Conservation (phyloP, 2,797 vertebrate genomes). For the Manis javanica region DNA sequence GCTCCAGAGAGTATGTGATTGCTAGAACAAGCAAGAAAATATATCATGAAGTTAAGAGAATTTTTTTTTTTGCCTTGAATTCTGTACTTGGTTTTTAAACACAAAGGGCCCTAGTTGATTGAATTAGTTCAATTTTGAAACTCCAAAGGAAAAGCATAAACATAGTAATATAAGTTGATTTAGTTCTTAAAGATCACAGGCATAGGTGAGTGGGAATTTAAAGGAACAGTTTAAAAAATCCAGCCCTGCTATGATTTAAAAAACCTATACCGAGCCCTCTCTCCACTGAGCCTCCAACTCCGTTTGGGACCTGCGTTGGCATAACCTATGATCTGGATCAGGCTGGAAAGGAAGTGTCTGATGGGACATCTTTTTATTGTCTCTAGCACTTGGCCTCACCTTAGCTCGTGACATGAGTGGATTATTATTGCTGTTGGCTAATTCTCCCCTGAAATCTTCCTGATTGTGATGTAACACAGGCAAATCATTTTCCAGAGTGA, state of each 20-base stretch:
- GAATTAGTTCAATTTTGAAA: constrained; percentile 24
- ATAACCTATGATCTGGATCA: not conserved
- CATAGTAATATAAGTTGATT: not conserved
- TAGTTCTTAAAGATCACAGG: not conserved
- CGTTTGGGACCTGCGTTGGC: not conserved
- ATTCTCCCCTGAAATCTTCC: not conserved
- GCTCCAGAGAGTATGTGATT: not conserved
- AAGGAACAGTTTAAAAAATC: not conserved
- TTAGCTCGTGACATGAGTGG: not conserved
- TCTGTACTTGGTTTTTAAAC: constrained; percentile 41
- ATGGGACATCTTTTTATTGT: not conserved
- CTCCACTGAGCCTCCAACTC: not conserved
- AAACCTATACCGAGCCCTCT: not conserved
- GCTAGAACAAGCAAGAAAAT: not conserved
- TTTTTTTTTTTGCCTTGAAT: not conserved
- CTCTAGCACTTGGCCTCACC: not conserved
- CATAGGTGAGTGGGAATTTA: not conserved
- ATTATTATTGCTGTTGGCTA: not conserved
- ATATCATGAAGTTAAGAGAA: not conserved
- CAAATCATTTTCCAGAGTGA: not conserved
- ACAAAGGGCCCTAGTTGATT: not conserved
- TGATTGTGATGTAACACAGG: not conserved
- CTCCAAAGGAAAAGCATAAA: constrained; percentile 33
- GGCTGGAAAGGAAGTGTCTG: not conserved
- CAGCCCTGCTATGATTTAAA: not conserved